Evolutionary conservation across 2,888 invertebrate genomes (phyloP).

Genomic region (Mallateleia sp.): DNA sequence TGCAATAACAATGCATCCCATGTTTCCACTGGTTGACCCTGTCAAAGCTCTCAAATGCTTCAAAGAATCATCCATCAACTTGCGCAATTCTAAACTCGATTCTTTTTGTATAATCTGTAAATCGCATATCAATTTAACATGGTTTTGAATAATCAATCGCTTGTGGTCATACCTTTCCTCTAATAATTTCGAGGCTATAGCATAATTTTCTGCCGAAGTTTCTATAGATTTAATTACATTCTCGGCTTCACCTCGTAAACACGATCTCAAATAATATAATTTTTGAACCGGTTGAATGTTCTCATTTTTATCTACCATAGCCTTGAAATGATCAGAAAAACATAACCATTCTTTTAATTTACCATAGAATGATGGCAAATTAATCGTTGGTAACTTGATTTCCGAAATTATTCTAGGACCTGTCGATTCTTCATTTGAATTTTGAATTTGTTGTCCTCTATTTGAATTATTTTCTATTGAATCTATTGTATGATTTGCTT

Average conservation of each 20-base stretch:
- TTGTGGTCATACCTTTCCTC: slow-evolving; percentile 52
- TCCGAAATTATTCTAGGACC: not conserved
- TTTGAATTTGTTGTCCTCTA: not conserved
- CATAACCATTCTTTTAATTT: slow-evolving; percentile 30
- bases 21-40: not conserved
- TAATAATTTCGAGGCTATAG: slow-evolving; percentile 43
- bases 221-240: slow-evolving; percentile 60
- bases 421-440: not conserved
- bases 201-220: slow-evolving; percentile 59
- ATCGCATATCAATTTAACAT: slow-evolving; percentile 59
- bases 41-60: slow-evolving; percentile 50
- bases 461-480: not conserved
- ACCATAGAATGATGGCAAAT: slow-evolving; percentile 31
- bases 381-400: slow-evolving; percentile 16
- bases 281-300: slow-evolving; percentile 69
- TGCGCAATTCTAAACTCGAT: slow-evolving; percentile 25
- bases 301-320: slow-evolving; percentile 70
- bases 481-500: slow-evolving; percentile 13
- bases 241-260: slow-evolving; percentile 48
- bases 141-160: slow-evolving; percentile 56
- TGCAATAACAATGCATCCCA: slow-evolving; percentile 49
- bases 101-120: slow-evolving; percentile 36
- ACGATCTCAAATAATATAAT: slow-evolving; percentile 67
- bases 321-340: slow-evolving; percentile 56
- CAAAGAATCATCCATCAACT: slow-evolving; percentile 23